These are phyloP conservation scores for Buathra laborator DNA, from an alignment of 2,888 invertebrate species.

Conservation along the genomic window DNA sequence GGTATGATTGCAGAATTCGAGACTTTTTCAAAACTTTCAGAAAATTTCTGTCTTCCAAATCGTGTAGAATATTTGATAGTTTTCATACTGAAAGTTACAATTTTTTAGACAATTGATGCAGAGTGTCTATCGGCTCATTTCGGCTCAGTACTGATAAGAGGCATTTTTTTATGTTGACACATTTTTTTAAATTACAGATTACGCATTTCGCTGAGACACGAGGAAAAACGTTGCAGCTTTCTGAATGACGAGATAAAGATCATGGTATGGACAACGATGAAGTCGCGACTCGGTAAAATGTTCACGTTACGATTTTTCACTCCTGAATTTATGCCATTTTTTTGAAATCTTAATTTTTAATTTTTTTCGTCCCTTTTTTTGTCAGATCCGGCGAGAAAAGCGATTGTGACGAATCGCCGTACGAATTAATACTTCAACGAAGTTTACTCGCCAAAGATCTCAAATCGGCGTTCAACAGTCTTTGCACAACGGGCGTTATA, in stretches of 20 bases:
- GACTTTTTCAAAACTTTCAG: no score
- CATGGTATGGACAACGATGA: constrained; percentile 91
- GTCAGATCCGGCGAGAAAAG: constrained; percentile 83
- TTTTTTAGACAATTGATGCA: no score
- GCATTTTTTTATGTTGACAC: neutral
- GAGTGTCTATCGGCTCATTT: no score
- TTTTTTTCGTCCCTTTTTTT: neutral
- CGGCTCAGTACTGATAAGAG: neutral
- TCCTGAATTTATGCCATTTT: neutral
- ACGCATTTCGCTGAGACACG: constrained; percentile 95
- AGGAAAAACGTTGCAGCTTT: constrained; percentile 96
- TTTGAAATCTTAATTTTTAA: neutral
- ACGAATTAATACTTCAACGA: constrained; percentile 92
- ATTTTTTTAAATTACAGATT: constrained; percentile 85
- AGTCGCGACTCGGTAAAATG: constrained; percentile 85
- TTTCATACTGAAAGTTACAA: no score
- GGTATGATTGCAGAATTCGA: no score
- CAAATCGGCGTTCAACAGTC: constrained; percentile 92
- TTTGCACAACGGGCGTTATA: constrained; percentile 90
- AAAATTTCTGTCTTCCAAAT: no score
- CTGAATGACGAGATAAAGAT: constrained; percentile 95
- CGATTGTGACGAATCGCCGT: constrained; percentile 88
- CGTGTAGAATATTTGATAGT: no score
- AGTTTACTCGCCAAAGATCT: no score
- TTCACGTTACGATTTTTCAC: neutral